Evolutionary conservation across 2,113 vertebrate species (phyloP), one percentile per base, ranked within the genome.

Genomic region (Mohoua ochrocephala): DNA sequence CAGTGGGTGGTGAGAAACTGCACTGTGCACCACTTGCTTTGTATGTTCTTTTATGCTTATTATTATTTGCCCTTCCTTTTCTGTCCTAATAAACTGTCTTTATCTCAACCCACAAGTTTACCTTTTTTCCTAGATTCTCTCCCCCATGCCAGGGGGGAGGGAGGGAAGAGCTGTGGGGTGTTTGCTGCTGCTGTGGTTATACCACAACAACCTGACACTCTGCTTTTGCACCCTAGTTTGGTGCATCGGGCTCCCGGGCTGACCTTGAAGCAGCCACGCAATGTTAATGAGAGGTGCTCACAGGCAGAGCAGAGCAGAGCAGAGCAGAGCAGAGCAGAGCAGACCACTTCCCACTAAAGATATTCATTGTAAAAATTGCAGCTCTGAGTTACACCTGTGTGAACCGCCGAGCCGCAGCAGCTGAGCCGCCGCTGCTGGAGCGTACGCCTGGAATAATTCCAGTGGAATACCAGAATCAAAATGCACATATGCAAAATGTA

Each of bases 401-500:
- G 57, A 92, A 31, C 10, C 0, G 0, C 79, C 3, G 54, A 91
- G 87, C 35, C 26, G 15, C 77, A 30, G 60, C 60, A 42, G 1
- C 69, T 9, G 69, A 91, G 87, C 42, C 15, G 9, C 79, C 2
- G 2, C 88, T 71, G 91, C 91, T 33, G 80, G 64, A 92, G 80
- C 37, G 4, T 63, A 33, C 7, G 80, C 41, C 91, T 96, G 95
- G 95, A 97, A 82, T 82, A 69, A 81, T 70, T 97, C 95, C 96
- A 96, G 89, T 71, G 73, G 69, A 92, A 87, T 26, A 92, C 73
- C 80, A 92, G 95, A 93, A 95, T 91, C 93, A 97, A 96, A 94
- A 96, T 50, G 83, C 92, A 96, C 95, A 96, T 93, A 96, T 86
- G 96, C 92, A 97, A 91, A 96, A 94, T 94, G 91, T 93, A 96